Percentiles rank a stretch among this genome's conserved stretches.
Evolutionary conservation across 2,888 invertebrate genomes (phyloP).

Genomic region (Stratiomys singularior): DNA sequence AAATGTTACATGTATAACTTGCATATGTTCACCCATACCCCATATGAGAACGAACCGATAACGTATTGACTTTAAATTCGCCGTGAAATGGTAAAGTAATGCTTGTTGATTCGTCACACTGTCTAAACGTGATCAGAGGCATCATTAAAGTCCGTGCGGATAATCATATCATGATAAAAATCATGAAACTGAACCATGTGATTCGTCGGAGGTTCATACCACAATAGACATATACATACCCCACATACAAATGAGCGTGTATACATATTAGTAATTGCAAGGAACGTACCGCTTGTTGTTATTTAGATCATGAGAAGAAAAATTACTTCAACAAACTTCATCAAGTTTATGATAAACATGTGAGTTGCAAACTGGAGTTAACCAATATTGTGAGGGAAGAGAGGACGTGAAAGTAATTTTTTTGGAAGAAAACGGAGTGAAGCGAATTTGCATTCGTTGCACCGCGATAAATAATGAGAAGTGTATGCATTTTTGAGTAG

Average conservation of each 20-base stretch:
- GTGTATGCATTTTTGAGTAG: too few species aligned
- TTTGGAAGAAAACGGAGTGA: too few species aligned
- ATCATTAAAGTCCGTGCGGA: slow-evolving; percentile 48
- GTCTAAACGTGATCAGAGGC: slow-evolving; percentile 52
- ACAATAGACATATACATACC: not conserved
- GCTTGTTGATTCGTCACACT: slow-evolving; percentile 53
- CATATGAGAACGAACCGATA: slow-evolving; percentile 48
- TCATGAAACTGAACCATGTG: slow-evolving; percentile 7
- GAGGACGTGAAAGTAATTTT: too few species aligned
- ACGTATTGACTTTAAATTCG: slow-evolving; percentile 53
- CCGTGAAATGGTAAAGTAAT: slow-evolving; percentile 53
- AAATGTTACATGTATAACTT: too few species aligned
- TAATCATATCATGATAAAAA: slow-evolving; percentile 46
- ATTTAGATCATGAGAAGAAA: slow-evolving; percentile 41
- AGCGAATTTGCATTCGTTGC: too few species aligned
- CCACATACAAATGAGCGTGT: not conserved
- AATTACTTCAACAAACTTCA: not conserved
- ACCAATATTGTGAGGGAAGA: too few species aligned
- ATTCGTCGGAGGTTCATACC: not conserved
- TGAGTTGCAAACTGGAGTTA: not conserved
- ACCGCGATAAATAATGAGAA: too few species aligned
- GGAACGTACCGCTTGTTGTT: slow-evolving; percentile 4
- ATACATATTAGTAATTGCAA: slow-evolving; percentile 4
- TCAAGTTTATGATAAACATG: not conserved
- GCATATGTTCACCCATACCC: not conserved